These are phyloP conservation scores for Sarcophaga bullata DNA, from an alignment of 1,140 invertebrate genomes.

Conservation along the genomic window DNA sequence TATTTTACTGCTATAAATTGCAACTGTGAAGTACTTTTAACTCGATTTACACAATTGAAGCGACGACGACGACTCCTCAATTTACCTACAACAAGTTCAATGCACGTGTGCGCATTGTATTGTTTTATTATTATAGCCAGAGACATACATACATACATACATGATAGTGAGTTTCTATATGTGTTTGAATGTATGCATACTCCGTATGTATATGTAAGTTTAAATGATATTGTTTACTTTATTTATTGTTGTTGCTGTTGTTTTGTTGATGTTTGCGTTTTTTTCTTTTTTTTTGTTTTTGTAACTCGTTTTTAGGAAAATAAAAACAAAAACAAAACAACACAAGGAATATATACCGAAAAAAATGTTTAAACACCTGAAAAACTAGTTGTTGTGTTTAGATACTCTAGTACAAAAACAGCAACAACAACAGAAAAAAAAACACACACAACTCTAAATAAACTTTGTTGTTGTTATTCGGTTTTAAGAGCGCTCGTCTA, in stretches of 20 bases:
- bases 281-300: too few relatives aligned
- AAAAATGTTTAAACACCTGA: slow-evolving; percentile 34
- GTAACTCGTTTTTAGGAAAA: not conserved
- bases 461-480: too few relatives aligned
- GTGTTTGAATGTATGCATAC: not conserved
- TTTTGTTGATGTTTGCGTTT: too few relatives aligned
- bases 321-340: slow-evolving; percentile 14
- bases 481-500: too few relatives aligned
- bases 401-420: not conserved
- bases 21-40: not conserved
- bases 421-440: too few relatives aligned
- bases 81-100: slow-evolving; percentile 33
- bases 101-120: slow-evolving; percentile 19
- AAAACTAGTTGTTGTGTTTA: slow-evolving; percentile 37
- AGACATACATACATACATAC: not conserved
- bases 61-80: not conserved
- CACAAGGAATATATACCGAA: not conserved
- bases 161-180: not conserved
- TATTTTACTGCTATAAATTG: not conserved
- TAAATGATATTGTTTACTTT: slow-evolving; percentile 33
- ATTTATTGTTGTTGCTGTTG: too few relatives aligned
- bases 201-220: not conserved
- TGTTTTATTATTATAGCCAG: slow-evolving; percentile 14
- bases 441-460: too few relatives aligned
- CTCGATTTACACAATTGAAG: not conserved